Evolutionary conservation across 2,797 vertebrate species (phyloP), one percentile per base, ranked within the genome.

Genomic region (Cetoscarus ocellatus): DNA sequence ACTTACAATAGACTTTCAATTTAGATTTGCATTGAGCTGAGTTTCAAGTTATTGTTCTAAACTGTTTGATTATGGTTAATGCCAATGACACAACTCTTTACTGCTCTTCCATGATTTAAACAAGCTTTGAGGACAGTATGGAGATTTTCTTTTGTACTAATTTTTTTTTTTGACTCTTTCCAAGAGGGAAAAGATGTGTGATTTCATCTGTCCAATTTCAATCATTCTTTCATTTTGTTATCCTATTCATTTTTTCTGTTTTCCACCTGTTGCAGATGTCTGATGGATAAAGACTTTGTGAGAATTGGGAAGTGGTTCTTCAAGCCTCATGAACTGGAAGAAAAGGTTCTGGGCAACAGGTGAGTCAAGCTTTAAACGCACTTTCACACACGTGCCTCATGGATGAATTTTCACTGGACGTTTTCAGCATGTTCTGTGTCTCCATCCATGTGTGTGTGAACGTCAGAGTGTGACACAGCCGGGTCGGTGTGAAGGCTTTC

Each of bases 271-370:
- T 70, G 34, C 91, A 99, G 98, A 91, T 99, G 97, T 91, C 93
- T 99, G 87, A 97, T 98, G 96, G 97, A 99, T 90, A 99, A 99
- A 87, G 97, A 96, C 70, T 99, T 99, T 0, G 95, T 99, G 66
- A 94, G 98, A 83, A 96, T 97, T 62, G 98, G 97, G 60, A 99
- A 96, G 67, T 99, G 98, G 98, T 99, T 99, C 89, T 96, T 99
- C 74, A 96, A 98, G 75, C 97, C 97, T 0, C 95, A 97, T 39
- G 96, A 97, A 74, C 94, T 96, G 81, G 96, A 97, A 79, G 97
- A 97, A 85, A 98, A 97, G 86, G 92, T 95, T 59, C 82, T 96
- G 75, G 96, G 96, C 84, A 97, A 95, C 95, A 98, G 96, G 97
- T 98, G 73, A 91, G 86, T 49, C 13, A 6, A 50, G 42, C 17